phyloP scores from a whole-genome alignment of 1,140 invertebrate species.

The Zaprionus kolodkinae region DNA sequence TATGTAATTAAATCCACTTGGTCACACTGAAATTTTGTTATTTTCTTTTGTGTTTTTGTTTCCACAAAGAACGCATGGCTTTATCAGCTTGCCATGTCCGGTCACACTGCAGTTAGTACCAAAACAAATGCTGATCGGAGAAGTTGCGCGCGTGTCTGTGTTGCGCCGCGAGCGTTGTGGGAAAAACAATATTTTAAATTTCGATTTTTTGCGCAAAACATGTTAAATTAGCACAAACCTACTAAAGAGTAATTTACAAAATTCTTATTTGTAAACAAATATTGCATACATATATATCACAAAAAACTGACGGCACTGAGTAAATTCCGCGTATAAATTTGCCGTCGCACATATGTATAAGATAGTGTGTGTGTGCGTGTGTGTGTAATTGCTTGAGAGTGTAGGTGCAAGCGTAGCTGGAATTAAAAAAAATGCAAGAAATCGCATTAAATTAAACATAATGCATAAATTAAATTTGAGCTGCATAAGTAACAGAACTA shows the following conservation, averaged over 20 bases:
- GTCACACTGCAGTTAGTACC: constrained; percentile 53
- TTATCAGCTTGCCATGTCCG: constrained; percentile 1
- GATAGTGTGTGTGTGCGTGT: constrained; percentile 11
- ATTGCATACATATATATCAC: constrained; percentile 1
- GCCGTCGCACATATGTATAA: constrained; percentile 11
- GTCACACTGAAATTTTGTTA: constrained; percentile 14
- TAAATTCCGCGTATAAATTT: constrained; percentile 19
- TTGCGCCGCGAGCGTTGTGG: constrained; percentile 49
- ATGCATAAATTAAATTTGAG: constrained; percentile 40
- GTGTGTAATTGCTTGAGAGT: constrained; percentile 23
- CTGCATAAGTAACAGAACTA: constrained; percentile 44
- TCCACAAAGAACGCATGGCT: constrained; percentile 14
- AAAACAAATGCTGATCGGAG: constrained; percentile 54
- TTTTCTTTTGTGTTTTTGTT: constrained; percentile 21
- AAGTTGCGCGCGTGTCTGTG: constrained; percentile 49
- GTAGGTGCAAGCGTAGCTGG: constrained; percentile 32
- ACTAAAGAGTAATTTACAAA: constrained; percentile 27
- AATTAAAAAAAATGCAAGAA: constrained; percentile 38
- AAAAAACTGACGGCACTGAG: constrained; percentile 8
- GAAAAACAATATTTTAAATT: constrained; percentile 35
- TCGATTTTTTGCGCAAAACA: constrained; percentile 32
- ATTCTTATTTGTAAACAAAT: constrained; percentile 1
- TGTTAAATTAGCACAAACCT: constrained; percentile 29
- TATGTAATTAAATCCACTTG: neutral
- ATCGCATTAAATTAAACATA: constrained; percentile 37